Conservation (phyloP, 2,888 invertebrate genomes). For the Germaria angustata region DNA sequence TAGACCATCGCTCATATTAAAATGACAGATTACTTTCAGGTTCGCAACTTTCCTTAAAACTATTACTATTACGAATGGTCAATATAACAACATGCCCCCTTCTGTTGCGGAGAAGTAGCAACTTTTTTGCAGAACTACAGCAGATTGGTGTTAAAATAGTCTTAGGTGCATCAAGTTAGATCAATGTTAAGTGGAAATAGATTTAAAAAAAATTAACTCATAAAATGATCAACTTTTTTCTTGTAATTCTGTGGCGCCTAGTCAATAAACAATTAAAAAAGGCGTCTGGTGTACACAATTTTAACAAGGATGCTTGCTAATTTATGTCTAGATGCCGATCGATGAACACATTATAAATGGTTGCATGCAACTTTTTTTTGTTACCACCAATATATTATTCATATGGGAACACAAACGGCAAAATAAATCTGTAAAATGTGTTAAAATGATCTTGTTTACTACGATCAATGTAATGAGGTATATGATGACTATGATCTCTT, state of each 20-base stretch:
- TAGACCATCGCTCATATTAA: no score
- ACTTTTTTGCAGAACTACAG: no score
- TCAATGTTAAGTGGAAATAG: conserved; percentile 22
- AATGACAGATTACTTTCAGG: no score
- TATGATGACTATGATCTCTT: conserved; percentile 14
- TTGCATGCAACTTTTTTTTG: conserved; percentile 12
- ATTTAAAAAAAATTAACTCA: conserved; percentile 13
- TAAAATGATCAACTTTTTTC: conserved; percentile 34
- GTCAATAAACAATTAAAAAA: conserved; percentile 61
- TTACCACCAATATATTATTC: conserved; percentile 58
- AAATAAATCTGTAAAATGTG: conserved; percentile 49
- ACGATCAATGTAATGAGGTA: conserved; percentile 31
- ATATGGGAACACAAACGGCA: conserved; percentile 54
- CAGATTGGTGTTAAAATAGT: conserved; percentile 4
- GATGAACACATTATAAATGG: conserved; percentile 10
- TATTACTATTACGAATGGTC: no score
- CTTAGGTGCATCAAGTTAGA: conserved; percentile 11
- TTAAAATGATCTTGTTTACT: conserved; percentile 43
- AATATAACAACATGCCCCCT: no score
- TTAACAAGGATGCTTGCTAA: conserved; percentile 57
- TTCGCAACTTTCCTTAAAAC: no score
- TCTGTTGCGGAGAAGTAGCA: no score
- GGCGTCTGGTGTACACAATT: conserved; percentile 46
- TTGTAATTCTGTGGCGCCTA: conserved; percentile 64
- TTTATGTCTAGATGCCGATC: conserved; percentile 13